A percentile compares a stretch with the other conserved stretches of the same genome.
These are phyloP conservation scores for Paracanthobrama guichenoti DNA, from an alignment of 2,113 vertebrate species.

Conservation along the genomic window DNA sequence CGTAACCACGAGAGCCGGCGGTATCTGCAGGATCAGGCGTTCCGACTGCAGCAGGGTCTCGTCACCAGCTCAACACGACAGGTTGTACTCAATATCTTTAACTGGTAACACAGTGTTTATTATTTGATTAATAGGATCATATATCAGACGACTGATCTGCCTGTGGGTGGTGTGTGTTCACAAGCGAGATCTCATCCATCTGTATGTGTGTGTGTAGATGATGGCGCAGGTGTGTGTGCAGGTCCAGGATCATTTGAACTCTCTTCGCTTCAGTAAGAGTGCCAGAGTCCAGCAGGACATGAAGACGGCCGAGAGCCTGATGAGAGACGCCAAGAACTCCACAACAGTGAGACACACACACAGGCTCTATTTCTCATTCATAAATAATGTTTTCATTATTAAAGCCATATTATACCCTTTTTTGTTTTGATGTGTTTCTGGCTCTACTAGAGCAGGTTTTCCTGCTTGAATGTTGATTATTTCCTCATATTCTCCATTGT, in stretches of 20 bases:
- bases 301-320: slow-evolving; percentile 83
- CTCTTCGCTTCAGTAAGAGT: slow-evolving; percentile 80
- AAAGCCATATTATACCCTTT: too few relatives aligned
- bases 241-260: slow-evolving; percentile 98
- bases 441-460: too few relatives aligned
- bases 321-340: slow-evolving; percentile 94
- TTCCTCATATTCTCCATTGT: too few relatives aligned
- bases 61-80: slow-evolving; percentile 95
- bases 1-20: slow-evolving; percentile 95
- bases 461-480: too few relatives aligned
- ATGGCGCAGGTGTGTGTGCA: slow-evolving; percentile 94
- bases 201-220: slow-evolving; percentile 76
- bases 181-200: too few relatives aligned
- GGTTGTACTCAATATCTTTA: slow-evolving; percentile 65
- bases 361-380: background rate
- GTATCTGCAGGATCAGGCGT: slow-evolving; percentile 94
- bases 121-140: background rate
- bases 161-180: background rate
- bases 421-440: too few relatives aligned
- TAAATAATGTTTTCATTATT: too few relatives aligned
- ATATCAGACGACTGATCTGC: background rate
- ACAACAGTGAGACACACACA: slow-evolving; percentile 79
- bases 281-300: slow-evolving; percentile 86
- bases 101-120: background rate
- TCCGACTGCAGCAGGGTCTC: slow-evolving; percentile 95